Percentiles rank a stretch among this genome's conserved stretches.
Evolutionary conservation across 2,888 invertebrate species (phyloP).

Genomic region (Protonemura montana): DNA sequence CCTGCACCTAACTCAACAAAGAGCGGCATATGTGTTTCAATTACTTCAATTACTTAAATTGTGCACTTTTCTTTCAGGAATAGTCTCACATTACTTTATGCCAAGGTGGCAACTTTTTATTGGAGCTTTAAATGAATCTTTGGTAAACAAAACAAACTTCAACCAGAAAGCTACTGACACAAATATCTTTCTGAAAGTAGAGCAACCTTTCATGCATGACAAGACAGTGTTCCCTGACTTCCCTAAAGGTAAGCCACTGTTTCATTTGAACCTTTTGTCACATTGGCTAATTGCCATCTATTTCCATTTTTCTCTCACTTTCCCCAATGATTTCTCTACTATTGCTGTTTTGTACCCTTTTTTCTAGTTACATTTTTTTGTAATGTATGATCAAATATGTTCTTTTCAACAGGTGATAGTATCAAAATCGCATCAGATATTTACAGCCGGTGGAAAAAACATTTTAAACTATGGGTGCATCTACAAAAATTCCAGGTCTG

Average conservation of each 20-base stretch:
- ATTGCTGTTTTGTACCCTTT: no score
- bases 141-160: constrained; percentile 64
- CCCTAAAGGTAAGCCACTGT: constrained; percentile 51
- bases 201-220: constrained; percentile 69
- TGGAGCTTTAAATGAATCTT: constrained; percentile 64
- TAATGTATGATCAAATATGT: no score
- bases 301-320: no score
- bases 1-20: no score
- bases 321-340: no score
- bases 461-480: background rate
- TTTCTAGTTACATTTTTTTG: no score
- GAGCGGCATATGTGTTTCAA: no score
- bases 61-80: no score
- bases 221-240: constrained; percentile 49
- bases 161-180: constrained; percentile 67
- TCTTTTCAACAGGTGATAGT: constrained; percentile 47
- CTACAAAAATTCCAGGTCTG: background rate
- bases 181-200: constrained; percentile 67
- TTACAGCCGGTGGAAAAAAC: constrained; percentile 48
- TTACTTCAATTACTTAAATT: no score
- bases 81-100: constrained; percentile 72
- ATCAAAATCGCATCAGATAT: constrained; percentile 46
- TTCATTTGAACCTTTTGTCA: no score
- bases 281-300: no score
- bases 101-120: constrained; percentile 82